A percentile compares a stretch with the other conserved stretches of the same genome.
Evolutionary conservation across 1,140 invertebrate genomes (phyloP).

Genomic region (Calycopis cecrops): DNA sequence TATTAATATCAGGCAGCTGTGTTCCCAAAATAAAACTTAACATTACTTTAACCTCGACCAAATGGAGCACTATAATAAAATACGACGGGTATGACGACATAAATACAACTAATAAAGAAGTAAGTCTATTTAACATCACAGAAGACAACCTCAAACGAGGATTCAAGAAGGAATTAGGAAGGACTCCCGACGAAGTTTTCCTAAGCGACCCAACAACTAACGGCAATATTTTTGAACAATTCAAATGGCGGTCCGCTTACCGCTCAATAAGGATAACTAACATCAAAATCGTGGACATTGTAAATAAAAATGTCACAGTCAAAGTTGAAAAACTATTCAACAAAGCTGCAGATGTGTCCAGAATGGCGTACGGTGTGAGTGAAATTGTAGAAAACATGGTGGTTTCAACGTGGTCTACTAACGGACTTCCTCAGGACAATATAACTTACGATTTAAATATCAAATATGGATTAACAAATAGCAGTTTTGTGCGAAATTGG

Average conservation of each 20-base stretch:
- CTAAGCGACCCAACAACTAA: conserved; percentile 45
- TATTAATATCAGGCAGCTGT: not conserved
- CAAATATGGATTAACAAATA: conserved; percentile 24
- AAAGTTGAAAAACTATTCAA: conserved; percentile 36
- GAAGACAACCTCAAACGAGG: conserved; percentile 40
- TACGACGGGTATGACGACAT: conserved; percentile 35
- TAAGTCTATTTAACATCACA: conserved; percentile 43
- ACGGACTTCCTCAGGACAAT: conserved; percentile 33
- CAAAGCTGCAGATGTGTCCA: conserved; percentile 28
- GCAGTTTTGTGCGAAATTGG: conserved; percentile 35
- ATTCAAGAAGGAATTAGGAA: conserved; percentile 37
- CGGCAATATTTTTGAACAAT: conserved; percentile 38
- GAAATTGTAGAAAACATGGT: conserved; percentile 12
- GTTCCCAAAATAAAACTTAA: conserved; percentile 34
- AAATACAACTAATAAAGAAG: conserved; percentile 37
- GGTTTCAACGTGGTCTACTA: conserved; percentile 31
- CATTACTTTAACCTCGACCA: conserved; percentile 31
- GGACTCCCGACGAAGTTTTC: conserved; percentile 39
- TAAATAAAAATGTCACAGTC: conserved; percentile 33
- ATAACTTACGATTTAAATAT: conserved; percentile 32
- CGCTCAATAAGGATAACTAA: conserved; percentile 32
- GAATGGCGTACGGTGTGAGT: conserved; percentile 22
- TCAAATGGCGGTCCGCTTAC: conserved; percentile 38
- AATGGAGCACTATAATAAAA: conserved; percentile 23
- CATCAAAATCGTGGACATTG: conserved; percentile 22